phyloP scores from a whole-genome alignment of 2,888 invertebrate genomes.

The Lasioglossum marginatum region DNA sequence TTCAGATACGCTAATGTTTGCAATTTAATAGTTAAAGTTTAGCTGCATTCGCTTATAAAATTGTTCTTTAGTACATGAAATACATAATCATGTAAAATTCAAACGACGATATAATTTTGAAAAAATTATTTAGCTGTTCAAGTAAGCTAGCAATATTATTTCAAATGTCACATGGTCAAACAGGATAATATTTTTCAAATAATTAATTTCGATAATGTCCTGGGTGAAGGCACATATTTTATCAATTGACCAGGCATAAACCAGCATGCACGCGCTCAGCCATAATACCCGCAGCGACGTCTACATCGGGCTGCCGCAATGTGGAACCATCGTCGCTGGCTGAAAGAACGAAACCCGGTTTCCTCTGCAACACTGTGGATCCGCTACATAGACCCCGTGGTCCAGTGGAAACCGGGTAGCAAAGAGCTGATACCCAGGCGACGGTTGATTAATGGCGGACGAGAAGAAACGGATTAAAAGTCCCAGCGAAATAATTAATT shows the following conservation, averaged over 20 bases:
- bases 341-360: not conserved
- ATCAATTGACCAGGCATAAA: not conserved
- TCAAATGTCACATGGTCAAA: not conserved
- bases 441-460: slow-evolving; percentile 40
- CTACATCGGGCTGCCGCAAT: not conserved
- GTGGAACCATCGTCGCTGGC: not conserved
- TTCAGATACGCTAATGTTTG: no score
- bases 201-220: not conserved
- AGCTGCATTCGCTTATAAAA: no score
- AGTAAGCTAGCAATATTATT: not conserved
- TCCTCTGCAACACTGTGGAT: not conserved
- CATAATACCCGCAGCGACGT: not conserved
- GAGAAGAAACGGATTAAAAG: slow-evolving; percentile 43
- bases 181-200: not conserved
- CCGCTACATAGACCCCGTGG: not conserved
- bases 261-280: not conserved
- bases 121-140: not conserved
- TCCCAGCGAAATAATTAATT: slow-evolving; percentile 55
- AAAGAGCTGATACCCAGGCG: not conserved
- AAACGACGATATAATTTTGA: no score
- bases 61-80: no score
- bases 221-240: not conserved
- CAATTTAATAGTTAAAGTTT: no score
- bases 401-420: not conserved
- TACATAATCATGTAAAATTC: no score